Conservation (phyloP, 1,140 invertebrate species). For the Plutomurus gul region DNA sequence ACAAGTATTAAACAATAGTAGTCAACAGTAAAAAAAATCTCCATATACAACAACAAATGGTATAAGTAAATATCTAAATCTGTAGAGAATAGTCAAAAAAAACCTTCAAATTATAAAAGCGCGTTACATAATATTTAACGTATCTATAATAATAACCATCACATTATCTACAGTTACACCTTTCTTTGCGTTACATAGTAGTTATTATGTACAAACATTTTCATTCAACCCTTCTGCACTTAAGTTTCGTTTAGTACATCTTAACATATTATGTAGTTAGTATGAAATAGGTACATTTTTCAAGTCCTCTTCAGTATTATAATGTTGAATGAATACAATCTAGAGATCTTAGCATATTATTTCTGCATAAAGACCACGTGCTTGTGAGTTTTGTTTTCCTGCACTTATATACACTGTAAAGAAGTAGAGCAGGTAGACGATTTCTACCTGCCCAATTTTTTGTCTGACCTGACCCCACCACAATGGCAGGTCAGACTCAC, state of each 20-base stretch:
- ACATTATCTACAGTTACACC: background rate
- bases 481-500: too few species aligned
- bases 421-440: too few species aligned
- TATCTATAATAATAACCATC: background rate
- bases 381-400: too few species aligned
- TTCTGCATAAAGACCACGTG: background rate
- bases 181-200: background rate
- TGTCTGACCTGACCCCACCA: too few species aligned
- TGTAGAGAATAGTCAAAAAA: background rate
- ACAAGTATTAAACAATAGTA: background rate
- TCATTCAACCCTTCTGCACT: too few species aligned
- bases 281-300: slow-evolving; percentile 19
- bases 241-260: too few species aligned
- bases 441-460: too few species aligned
- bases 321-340: slow-evolving; percentile 22
- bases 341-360: slow-evolving; percentile 9
- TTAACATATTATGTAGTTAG: background rate
- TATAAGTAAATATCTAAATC: background rate
- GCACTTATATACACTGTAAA: too few species aligned
- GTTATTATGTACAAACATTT: too few species aligned
- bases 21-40: slow-evolving; percentile 4
- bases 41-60: background rate
- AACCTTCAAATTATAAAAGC: slow-evolving; percentile 22
- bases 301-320: slow-evolving; percentile 10
- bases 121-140: background rate